Evolutionary conservation across 2,888 invertebrate species (phyloP).

Genomic region (Limnephilus marmoratus): DNA sequence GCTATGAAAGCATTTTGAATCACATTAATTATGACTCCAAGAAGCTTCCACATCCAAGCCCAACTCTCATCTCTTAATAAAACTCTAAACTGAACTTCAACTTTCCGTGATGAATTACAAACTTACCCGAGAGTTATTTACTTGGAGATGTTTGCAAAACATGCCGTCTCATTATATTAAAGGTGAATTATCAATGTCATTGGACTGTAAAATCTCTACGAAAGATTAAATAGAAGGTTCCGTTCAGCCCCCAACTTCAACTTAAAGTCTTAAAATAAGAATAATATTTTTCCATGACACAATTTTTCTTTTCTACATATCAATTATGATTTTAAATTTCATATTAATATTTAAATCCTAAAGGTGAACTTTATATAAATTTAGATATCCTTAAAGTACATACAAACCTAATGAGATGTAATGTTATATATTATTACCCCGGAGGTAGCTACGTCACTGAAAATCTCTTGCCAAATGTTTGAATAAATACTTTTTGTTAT

Average conservation of each 20-base stretch:
- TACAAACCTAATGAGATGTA: too few species aligned
- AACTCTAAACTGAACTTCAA: slow-evolving; percentile 9
- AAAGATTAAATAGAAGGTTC: background rate
- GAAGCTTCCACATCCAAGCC: slow-evolving; percentile 13
- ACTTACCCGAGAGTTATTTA: background rate
- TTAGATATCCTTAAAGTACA: background rate
- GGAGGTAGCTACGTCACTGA: background rate
- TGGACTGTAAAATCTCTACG: background rate
- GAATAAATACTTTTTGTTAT: background rate
- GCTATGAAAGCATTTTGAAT: slow-evolving; percentile 53
- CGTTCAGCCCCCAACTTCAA: background rate
- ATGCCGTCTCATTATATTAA: slow-evolving; percentile 2
- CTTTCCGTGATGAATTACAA: slow-evolving; percentile 27
- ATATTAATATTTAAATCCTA: background rate
- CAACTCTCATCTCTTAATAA: slow-evolving; percentile 32
- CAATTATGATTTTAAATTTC: background rate
- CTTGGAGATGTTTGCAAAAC: background rate
- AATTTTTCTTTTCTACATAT: background rate
- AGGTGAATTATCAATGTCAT: background rate
- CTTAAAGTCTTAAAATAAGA: background rate
- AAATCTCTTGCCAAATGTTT: background rate
- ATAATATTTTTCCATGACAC: background rate
- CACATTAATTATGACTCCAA: slow-evolving; percentile 51
- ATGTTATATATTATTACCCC: background rate
- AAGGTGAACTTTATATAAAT: background rate